A percentile compares a stretch with the other conserved stretches of the same genome.
phyloP scores from a whole-genome alignment of 2,797 vertebrate genomes.

The Graptemys geographica region DNA sequence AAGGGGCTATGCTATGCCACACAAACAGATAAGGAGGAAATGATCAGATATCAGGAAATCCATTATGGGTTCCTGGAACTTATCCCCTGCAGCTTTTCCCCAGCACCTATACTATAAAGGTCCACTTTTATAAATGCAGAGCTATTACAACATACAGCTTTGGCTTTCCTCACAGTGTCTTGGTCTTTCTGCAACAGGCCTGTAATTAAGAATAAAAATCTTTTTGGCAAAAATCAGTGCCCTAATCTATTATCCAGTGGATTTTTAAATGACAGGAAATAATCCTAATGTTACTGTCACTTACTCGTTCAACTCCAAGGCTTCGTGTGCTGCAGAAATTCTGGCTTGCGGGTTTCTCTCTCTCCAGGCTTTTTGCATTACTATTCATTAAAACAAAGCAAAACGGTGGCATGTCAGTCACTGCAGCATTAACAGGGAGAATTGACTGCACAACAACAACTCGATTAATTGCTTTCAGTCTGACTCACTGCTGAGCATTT shows the following conservation, averaged over 20 bases:
- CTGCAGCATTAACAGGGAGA: constrained; percentile 24
- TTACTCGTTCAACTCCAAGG: constrained; percentile 98
- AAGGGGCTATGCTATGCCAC: neutral
- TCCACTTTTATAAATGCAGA: neutral
- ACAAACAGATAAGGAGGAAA: neutral
- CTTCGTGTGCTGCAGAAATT: constrained; percentile 97
- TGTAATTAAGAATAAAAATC: constrained; percentile 34
- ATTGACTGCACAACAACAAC: constrained; percentile 1
- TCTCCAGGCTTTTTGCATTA: constrained; percentile 99
- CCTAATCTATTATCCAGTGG: constrained; percentile 29
- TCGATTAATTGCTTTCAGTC: constrained; percentile 39
- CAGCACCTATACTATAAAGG: neutral
- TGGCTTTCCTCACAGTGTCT: neutral
- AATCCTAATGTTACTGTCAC: constrained; percentile 70
- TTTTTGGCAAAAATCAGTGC: neutral
- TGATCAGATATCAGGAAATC: neutral
- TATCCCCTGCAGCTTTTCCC: neutral
- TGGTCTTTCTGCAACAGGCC: neutral
- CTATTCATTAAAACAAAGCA: constrained; percentile 80
- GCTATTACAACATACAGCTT: constrained; percentile 14
- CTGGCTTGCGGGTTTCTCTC: constrained; percentile 98
- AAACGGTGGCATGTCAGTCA: constrained; percentile 36
- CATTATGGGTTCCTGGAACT: neutral
- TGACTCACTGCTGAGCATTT: constrained; percentile 33
- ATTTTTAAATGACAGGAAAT: constrained; percentile 49